Conservation (phyloP, 2,797 vertebrate species). For the Arnoldichthys spilopterus region DNA sequence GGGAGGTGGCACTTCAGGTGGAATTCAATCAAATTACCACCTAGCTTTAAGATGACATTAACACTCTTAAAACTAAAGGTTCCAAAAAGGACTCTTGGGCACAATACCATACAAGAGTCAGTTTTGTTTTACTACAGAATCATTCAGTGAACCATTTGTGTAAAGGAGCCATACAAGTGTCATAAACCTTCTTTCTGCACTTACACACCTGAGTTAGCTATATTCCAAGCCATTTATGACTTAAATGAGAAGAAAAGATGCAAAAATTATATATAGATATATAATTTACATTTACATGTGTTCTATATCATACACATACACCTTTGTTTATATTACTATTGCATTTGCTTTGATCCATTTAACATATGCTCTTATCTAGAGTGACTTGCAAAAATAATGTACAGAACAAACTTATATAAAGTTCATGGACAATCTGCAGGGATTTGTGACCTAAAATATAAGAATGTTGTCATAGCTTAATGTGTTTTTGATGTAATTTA, state of each 20-base stretch:
- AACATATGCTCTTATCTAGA: not conserved
- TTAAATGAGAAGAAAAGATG: no score
- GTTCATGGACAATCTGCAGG: not conserved
- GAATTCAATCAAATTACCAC: slow-evolving; percentile 19
- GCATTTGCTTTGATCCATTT: not conserved
- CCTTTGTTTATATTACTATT: not conserved
- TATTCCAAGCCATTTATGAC: no score
- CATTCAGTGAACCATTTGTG: not conserved
- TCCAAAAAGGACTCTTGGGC: no score
- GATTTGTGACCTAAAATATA: not conserved
- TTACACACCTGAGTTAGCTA: no score
- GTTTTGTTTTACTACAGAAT: not conserved
- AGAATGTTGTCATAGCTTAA: not conserved
- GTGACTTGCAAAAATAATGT: not conserved
- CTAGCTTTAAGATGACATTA: no score
- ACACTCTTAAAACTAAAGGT: no score
- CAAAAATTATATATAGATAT: not conserved
- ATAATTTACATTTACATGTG: not conserved
- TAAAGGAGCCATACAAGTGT: not conserved
- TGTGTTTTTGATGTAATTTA: no score
- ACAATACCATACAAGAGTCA: not conserved
- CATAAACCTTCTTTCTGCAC: no score
- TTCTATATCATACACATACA: not conserved
- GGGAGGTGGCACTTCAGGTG: slow-evolving; percentile 23
- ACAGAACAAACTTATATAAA: not conserved